Base-by-base conservation (phyloP, 2,888 invertebrate species). In the Therioaphis trifolii region DNA sequence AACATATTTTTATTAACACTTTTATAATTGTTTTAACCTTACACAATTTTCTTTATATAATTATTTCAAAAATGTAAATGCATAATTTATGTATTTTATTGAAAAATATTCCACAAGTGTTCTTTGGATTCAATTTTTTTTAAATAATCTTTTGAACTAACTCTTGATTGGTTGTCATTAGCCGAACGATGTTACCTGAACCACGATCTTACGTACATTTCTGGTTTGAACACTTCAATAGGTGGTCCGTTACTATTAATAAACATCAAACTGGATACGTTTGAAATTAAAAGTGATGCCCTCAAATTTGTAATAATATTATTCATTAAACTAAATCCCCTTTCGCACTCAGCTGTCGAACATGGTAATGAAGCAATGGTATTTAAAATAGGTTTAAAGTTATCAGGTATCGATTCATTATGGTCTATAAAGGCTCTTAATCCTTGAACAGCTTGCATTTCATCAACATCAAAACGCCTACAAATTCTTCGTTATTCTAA, bases 241-340 rank as follows among this genome's bases (percentile, higher is more conserved):
- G 46, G 46, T n/a, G n/a, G n/a, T n/a, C 15, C 29, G 24, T 40
- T 9, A 27, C 12, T n/a, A 29, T 5, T 7, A 4, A 55, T 21
- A 35, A 40, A 12, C 5, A 12, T 21, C 21, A 11, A 43, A 43
- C 43, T 12, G 9, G 21, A 14, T 40, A 69, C 40, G 40, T 69
- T 69, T 24, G 43, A 24, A 43, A 43, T 69, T 43, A 43, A 40
- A 40, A 69, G 40, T 69, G 40, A 40, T 24, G 21, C 15, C 24
- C 69, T 69, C 29, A 43, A 40, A 69, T 69, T 21, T 40, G 69
- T 69, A 40, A 14, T 40, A 40, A 69, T 69, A 40, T 18, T 40
- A 69, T 69, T 69, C 40, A 69, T 40, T 43, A 69, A n/a, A 40
- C 43, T 69, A 69, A 69, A n/a, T n/a, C n/a, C n/a, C n/a, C n/a